Base-by-base conservation (phyloP, 35 echinoderm and acorn worm genomes). In the Lytechinus pictus region DNA sequence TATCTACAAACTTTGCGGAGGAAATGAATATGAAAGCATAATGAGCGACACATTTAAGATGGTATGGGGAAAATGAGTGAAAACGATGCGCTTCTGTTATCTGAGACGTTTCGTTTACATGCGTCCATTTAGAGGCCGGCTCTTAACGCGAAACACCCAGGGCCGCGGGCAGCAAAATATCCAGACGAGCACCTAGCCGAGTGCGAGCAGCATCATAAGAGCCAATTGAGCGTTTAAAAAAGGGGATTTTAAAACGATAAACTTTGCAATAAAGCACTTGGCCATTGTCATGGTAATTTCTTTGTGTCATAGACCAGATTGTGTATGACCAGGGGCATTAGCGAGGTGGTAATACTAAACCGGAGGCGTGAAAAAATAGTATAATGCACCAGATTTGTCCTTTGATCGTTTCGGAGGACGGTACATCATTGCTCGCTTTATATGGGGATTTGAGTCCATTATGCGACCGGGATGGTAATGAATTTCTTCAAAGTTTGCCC, bases 211-310 rank as follows among this genome's bases (percentile, higher is more conserved):
- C 28, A 52, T 90, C 88, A 90, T 90, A 90, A 10, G 88, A 33
- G 27, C 88, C 88, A 90, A 90, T 90, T 52, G 88, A 44, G 13
- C 28, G 27, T 44, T 52, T 44, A 90, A 90, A 90, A 52, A 21
- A 90, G 88, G 88, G 29, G 52, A 90, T 90, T 51, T 90, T 54
- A 52, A 52, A 90, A 90, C 27, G 88, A 90, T 90, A 90, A 44
- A 44, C 52, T 9, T 90, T 12, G 52, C 52, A 54, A 54, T 90
- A 90, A 90, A 52, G 88, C 88, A 90, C 52, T 90, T 13, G 16
- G 7, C 10, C 52, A 90, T 90, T 90, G 88, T 90, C 88, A 90
- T 90, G 88, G 29, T 90, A 90, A 90, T 90, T 90, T 90, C 88
- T 90, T 90, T 90, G 88, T 90, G 88, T 27, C 29, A 90, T 90